Evolutionary conservation across 2,113 vertebrate species (phyloP), one percentile per base, ranked within the genome.

Genomic region (Fulmarus glacialis): DNA sequence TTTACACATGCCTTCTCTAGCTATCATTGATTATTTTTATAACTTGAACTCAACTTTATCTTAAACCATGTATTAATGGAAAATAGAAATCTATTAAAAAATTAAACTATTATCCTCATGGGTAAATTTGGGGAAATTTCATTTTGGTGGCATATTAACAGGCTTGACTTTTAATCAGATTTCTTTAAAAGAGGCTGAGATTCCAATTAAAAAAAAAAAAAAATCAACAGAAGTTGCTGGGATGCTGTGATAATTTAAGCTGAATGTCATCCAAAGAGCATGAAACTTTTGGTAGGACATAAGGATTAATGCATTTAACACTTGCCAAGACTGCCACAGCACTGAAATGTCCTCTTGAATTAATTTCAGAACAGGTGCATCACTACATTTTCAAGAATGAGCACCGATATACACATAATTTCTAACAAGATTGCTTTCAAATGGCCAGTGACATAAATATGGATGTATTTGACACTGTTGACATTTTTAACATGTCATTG

Each of bases 211-310:
- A 4, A 16, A 8, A 4, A 0, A 40, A 4, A 16, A 8, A 4
- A 50, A 9, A 6, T 13, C 67, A 62, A 36, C 92, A 95, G 72
- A 93, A 93, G 85, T 22, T 83, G 56, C 58, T 53, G 67, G 50
- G 42, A 94, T 38, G 74, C 42, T 70, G 83, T 14, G 83, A 77
- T 86, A 89, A 95, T 82, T 81, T 64, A 72, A 89, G 60, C 91
- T 96, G 87, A 95, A 92, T 83, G 89, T 73, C 68, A 68, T 96
- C 93, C 95, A 96, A 87, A 73, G 12, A 94, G 22, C 62, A 91
- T 22, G 78, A 55, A 77, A 38, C 58, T 93, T 88, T 88, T 38
- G 58, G 30, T 86, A 80, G 42, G 67, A 86, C 72, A 55, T 38
- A 77, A 89, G 75, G 71, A 89, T 74, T 91, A 66, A 78, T 45